Conservation (phyloP, 2,888 invertebrate genomes). For the Cryptophagus acutangulus region DNA sequence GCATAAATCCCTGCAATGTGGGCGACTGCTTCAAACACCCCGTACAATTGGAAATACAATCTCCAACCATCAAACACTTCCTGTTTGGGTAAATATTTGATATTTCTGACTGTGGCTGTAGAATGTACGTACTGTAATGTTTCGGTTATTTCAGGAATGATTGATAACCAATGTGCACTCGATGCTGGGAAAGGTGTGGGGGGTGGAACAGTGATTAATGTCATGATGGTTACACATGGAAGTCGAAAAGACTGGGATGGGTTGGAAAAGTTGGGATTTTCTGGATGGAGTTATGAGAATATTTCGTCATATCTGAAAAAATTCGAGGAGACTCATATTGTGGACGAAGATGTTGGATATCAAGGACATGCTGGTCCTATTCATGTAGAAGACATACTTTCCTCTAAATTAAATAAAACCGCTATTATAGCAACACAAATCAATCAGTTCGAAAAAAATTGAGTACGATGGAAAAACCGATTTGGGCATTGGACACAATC, state of each 20-base stretch:
- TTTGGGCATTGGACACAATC: constrained; percentile 58
- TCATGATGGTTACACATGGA: constrained; percentile 75
- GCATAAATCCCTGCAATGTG: constrained; percentile 50
- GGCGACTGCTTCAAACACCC: constrained; percentile 46
- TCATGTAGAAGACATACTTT: constrained; percentile 47
- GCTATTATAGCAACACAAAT: constrained; percentile 61
- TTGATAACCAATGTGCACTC: constrained; percentile 33
- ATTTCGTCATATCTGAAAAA: constrained; percentile 74
- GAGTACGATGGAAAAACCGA: constrained; percentile 62
- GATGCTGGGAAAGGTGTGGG: constrained; percentile 70
- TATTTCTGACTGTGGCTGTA: too few species aligned
- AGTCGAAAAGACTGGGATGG: constrained; percentile 67
- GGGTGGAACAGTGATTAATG: constrained; percentile 74
- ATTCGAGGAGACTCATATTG: constrained; percentile 65
- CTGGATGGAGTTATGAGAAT: constrained; percentile 69
- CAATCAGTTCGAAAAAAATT: constrained; percentile 55
- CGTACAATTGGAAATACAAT: constrained; percentile 56
- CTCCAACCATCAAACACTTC: constrained; percentile 53
- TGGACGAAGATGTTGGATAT: constrained; percentile 51
- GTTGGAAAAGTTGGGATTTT: constrained; percentile 68
- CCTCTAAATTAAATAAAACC: constrained; percentile 22
- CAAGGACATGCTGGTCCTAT: constrained; percentile 57
- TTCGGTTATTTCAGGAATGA: too few species aligned
- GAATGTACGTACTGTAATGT: too few species aligned
- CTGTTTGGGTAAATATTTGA: too few species aligned